phyloP scores from a whole-genome alignment of 2,888 invertebrate species.

The Thera britannica region DNA sequence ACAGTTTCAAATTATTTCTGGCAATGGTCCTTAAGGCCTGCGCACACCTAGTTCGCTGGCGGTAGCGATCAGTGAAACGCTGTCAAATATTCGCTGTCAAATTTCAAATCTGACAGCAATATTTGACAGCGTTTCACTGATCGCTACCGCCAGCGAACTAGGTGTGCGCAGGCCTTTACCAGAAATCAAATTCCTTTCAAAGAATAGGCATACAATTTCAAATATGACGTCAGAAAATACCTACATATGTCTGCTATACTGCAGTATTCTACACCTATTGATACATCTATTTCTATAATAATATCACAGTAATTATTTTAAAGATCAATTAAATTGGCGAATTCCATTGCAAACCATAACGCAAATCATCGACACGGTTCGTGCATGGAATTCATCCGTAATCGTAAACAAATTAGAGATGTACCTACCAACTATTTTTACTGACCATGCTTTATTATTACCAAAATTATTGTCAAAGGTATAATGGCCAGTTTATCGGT shows the following conservation, averaged over 20 bases:
- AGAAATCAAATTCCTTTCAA: neutral
- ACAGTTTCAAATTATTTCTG: neutral
- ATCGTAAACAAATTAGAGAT: slow-evolving; percentile 25
- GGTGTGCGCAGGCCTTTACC: no score
- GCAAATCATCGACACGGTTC: slow-evolving; percentile 23
- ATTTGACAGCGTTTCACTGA: no score
- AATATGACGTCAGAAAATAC: neutral
- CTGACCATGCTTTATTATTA: neutral
- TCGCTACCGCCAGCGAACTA: no score
- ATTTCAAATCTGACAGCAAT: no score
- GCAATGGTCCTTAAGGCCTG: no score
- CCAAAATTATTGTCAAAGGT: neutral
- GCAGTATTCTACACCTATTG: neutral
- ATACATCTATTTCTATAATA: neutral
- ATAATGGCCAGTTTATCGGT: neutral
- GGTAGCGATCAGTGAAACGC: no score
- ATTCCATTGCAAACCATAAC: slow-evolving; percentile 24
- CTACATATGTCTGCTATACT: neutral
- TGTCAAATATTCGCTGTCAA: no score
- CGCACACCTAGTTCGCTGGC: no score
- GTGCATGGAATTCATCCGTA: slow-evolving; percentile 27
- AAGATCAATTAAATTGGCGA: slow-evolving; percentile 24
- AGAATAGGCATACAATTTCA: neutral
- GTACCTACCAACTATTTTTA: slow-evolving; percentile 2
- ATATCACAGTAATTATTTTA: slow-evolving; percentile 6